Evolutionary conservation across 1,140 invertebrate genomes (phyloP).

Genomic region (Bombus pascuorum): DNA sequence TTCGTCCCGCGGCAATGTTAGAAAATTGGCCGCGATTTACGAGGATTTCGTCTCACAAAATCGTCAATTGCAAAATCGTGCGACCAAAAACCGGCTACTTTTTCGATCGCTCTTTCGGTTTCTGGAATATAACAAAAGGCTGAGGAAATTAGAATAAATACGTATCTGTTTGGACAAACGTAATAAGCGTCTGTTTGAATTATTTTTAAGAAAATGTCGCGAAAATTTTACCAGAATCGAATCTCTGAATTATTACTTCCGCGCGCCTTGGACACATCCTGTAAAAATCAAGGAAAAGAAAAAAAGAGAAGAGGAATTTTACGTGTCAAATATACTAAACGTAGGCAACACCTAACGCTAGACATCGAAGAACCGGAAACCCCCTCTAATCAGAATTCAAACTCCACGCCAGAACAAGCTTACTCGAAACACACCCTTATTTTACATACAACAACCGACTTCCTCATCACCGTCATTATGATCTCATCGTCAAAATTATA

Average conservation of each 20-base stretch:
- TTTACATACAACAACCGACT: background rate
- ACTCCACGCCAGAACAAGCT: background rate
- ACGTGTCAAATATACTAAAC: background rate
- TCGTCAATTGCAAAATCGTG: too few species aligned
- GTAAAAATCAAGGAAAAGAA: background rate
- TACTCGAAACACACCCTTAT: background rate
- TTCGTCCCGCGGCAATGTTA: background rate
- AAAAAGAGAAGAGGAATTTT: background rate
- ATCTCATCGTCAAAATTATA: background rate
- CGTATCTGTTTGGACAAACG: too few species aligned
- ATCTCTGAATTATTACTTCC: background rate
- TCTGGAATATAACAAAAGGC: too few species aligned
- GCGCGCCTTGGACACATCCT: background rate
- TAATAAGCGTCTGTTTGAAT: too few species aligned
- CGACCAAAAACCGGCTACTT: too few species aligned
- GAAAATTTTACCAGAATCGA: too few species aligned
- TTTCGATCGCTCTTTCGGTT: too few species aligned
- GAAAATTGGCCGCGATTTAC: background rate
- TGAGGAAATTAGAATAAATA: too few species aligned
- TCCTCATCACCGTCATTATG: background rate
- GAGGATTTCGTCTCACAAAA: too few species aligned
- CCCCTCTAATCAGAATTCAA: background rate
- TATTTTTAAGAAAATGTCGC: too few species aligned
- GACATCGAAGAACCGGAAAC: background rate
- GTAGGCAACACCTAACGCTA: background rate